phyloP scores from a whole-genome alignment of 2,888 invertebrate genomes.

The Spilosoma lubricipeda region DNA sequence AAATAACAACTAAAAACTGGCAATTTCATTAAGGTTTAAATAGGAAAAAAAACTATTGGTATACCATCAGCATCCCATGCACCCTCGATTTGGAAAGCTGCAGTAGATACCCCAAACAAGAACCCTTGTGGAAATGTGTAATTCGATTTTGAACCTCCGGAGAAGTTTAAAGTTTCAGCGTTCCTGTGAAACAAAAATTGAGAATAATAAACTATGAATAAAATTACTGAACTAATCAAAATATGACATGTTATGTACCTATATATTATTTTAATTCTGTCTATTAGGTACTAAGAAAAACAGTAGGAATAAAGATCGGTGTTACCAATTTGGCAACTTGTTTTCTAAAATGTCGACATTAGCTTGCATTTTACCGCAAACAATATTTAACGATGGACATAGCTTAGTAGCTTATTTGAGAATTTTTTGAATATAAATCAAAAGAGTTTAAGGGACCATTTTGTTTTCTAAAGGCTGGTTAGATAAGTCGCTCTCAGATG shows the following conservation, averaged over 20 bases:
- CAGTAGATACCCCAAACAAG: slow-evolving; percentile 87
- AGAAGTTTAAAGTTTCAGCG: slow-evolving; percentile 66
- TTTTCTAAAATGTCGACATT: neutral
- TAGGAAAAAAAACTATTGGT: slow-evolving; percentile 1
- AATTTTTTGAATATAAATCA: too few relatives aligned
- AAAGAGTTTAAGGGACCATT: too few relatives aligned
- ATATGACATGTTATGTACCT: neutral
- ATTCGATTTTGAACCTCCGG: slow-evolving; percentile 76
- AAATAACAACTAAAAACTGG: neutral
- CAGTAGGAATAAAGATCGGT: neutral
- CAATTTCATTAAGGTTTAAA: neutral
- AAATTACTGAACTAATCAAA: neutral
- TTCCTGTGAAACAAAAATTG: slow-evolving; percentile 61
- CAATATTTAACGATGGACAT: neutral
- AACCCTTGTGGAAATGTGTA: slow-evolving; percentile 86
- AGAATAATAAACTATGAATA: neutral
- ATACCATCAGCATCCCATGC: slow-evolving; percentile 84
- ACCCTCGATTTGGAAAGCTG: slow-evolving; percentile 88
- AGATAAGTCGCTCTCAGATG: too few relatives aligned
- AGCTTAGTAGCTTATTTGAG: neutral
- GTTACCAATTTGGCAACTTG: neutral
- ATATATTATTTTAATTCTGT: neutral
- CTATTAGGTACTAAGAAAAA: neutral
- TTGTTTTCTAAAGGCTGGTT: too few relatives aligned
- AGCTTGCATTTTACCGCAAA: neutral